These are phyloP conservation scores for Poeciliopsis turneri DNA, from an alignment of 2,797 vertebrate genomes.

Conservation along the genomic window DNA sequence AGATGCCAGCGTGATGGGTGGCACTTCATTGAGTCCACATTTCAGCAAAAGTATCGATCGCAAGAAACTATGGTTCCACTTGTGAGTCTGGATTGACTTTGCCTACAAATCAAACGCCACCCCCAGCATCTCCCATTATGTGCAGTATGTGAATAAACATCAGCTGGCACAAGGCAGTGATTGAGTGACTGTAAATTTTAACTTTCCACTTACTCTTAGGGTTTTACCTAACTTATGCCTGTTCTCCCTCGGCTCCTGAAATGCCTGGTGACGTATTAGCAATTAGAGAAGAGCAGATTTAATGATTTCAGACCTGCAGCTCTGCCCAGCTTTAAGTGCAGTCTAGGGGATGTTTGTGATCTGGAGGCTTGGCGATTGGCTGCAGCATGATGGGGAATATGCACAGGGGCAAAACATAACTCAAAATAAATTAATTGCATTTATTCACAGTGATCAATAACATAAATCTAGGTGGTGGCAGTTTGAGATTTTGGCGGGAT, in stretches of 20 bases:
- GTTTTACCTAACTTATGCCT: conserved; percentile 3
- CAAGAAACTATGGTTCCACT: conserved; percentile 40
- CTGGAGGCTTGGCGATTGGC: conserved; percentile 24
- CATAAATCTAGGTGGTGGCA: conserved; percentile 5
- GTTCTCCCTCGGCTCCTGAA: conserved; percentile 25
- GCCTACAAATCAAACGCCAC: conserved; percentile 35
- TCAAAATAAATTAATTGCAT: conserved; percentile 24
- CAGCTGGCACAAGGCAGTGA: conserved; percentile 17
- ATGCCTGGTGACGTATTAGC: conserved; percentile 53
- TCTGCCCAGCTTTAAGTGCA: conserved; percentile 38
- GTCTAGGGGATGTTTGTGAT: conserved; percentile 37
- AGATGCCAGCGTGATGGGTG: conserved; percentile 61
- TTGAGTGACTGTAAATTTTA: conserved; percentile 28
- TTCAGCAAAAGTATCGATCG: conserved; percentile 38
- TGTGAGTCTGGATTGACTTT: conserved; percentile 28
- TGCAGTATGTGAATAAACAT: conserved; percentile 48
- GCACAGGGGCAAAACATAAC: conserved; percentile 1
- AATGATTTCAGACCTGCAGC: conserved; percentile 44
- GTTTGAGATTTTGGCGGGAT: background rate
- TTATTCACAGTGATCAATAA: conserved; percentile 22
- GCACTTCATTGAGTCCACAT: conserved; percentile 52
- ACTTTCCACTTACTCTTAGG: conserved; percentile 21
- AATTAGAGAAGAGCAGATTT: conserved; percentile 58
- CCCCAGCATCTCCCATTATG: conserved; percentile 10
- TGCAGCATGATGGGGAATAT: conserved; percentile 16